Evolutionary conservation across 2,888 invertebrate genomes (phyloP).

Genomic region (Xylocampa areola): DNA sequence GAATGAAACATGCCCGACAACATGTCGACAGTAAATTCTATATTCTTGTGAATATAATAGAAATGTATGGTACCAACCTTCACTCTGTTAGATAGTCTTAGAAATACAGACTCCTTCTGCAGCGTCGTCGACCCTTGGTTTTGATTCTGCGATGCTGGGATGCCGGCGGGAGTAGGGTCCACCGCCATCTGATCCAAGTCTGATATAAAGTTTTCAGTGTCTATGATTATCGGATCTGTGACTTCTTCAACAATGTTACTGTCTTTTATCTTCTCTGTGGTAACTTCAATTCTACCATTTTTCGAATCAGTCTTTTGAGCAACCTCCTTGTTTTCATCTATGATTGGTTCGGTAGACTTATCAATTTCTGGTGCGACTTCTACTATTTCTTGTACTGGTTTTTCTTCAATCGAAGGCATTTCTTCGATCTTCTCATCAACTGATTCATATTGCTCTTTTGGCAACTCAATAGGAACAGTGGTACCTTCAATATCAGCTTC

Average conservation of each 20-base stretch:
- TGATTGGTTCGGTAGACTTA: constrained; percentile 65
- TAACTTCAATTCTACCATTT: constrained; percentile 71
- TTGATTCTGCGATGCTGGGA: constrained; percentile 69
- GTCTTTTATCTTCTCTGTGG: constrained; percentile 78
- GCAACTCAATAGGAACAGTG: constrained; percentile 69
- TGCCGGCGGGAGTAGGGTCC: constrained; percentile 81
- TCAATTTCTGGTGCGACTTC: constrained; percentile 68
- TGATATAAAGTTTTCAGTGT: constrained; percentile 86
- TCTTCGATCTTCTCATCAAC: constrained; percentile 73
- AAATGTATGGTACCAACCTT: constrained; percentile 90
- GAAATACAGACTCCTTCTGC: constrained; percentile 98
- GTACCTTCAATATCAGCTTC: constrained; percentile 69
- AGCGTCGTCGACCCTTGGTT: constrained; percentile 78
- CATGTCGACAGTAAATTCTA: too few relatives aligned
- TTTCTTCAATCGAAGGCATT: constrained; percentile 67
- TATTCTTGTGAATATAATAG: too few relatives aligned
- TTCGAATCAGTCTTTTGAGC: constrained; percentile 69
- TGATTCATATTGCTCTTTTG: constrained; percentile 72
- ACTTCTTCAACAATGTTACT: constrained; percentile 71
- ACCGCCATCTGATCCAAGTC: constrained; percentile 88
- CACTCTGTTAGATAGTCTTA: constrained; percentile 98
- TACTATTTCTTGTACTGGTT: constrained; percentile 63
- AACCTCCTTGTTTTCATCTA: constrained; percentile 73
- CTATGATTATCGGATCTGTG: constrained; percentile 78
- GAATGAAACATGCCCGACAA: too few relatives aligned